Conservation (phyloP, 1,140 invertebrate species). For the Tetragnatha versicolor region DNA sequence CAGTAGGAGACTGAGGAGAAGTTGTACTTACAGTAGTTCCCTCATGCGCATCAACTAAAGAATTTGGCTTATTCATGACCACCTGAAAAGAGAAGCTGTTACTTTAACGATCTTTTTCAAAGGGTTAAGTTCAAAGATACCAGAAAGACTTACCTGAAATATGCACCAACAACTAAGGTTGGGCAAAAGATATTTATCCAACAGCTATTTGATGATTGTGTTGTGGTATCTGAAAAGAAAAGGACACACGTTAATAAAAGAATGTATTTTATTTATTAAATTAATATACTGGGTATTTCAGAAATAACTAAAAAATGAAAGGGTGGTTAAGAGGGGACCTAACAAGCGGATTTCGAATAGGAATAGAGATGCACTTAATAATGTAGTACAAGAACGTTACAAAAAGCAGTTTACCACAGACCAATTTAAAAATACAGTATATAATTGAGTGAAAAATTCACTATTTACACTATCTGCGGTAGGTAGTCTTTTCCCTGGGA, state of each 20-base stretch:
- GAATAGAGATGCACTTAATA: too few relatives aligned
- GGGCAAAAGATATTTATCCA: conserved; percentile 29
- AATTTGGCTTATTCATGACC: conserved; percentile 37
- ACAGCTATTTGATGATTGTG: conserved; percentile 7
- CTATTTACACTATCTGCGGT: too few relatives aligned
- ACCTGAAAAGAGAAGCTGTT: conserved; percentile 28
- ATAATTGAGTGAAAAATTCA: too few relatives aligned
- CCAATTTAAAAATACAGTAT: too few relatives aligned
- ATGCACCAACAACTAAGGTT: conserved; percentile 52
- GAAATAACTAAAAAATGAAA: too few relatives aligned
- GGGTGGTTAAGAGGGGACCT: too few relatives aligned
- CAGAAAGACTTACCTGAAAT: not conserved
- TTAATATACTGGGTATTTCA: too few relatives aligned
- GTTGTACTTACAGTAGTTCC: conserved; percentile 43
- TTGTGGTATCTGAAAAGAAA: not conserved
- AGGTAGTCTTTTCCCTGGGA: too few relatives aligned
- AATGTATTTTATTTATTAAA: too few relatives aligned
- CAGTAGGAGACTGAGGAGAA: conserved; percentile 52
- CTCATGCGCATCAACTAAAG: conserved; percentile 36
- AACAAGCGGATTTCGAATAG: too few relatives aligned
- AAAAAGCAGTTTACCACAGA: too few relatives aligned
- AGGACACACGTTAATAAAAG: not conserved
- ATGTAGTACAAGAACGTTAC: too few relatives aligned
- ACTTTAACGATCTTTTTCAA: not conserved
- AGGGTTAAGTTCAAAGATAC: not conserved